Base-by-base conservation (phyloP, 2,888 invertebrate species). In the Ashinkailepas kermadecensis region DNA sequence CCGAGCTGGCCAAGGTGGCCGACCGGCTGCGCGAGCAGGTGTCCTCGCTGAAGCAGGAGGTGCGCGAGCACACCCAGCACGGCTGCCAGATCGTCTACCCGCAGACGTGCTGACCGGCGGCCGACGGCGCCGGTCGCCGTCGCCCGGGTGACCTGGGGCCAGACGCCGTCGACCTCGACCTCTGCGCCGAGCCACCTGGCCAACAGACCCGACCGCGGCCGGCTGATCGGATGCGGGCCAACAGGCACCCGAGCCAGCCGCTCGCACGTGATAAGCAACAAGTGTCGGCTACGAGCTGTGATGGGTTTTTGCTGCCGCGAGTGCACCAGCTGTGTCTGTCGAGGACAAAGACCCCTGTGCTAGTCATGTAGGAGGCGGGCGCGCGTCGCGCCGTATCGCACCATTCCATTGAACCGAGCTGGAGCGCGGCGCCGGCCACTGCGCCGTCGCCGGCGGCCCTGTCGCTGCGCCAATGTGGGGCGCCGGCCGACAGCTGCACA, bases 1-100 rank as follows among this genome's bases (percentile, higher is more conserved):
- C 88, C 84, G 95, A 97, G 86, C 90, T 98, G 83, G 93, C 92
- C 84, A 90, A 92, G 81, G 92, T 96, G 86, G 93, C 96, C 81
- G 93, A 93, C 86, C 93, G 92, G 88, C 91, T 97, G 81, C 93
- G 95, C 87, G 96, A 97, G 85, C 94, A 95, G 87, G 96, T 98
- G 85, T 94, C 93, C 86, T 91, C 92, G 86, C 90, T 98, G 83
- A 97, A 97, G 89, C 93, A 95, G 88, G 95, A 97, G 88, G 96
- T 98, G 84, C 92, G 97, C 90, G 95, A 96, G 87, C 98, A 98
- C 89, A 93, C 95, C 84, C 93, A 94, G 86, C 93, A 93, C 84
- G 97, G 98, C 83, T 98, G 98, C 90, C 93, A 93, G 87, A 95
- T 97, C 25, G 12, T 25, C 39, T 70, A 70, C 39, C 70, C 70